Evolutionary conservation across 2,888 invertebrate species (phyloP).

Genomic region (Alloscopus bannaensis): DNA sequence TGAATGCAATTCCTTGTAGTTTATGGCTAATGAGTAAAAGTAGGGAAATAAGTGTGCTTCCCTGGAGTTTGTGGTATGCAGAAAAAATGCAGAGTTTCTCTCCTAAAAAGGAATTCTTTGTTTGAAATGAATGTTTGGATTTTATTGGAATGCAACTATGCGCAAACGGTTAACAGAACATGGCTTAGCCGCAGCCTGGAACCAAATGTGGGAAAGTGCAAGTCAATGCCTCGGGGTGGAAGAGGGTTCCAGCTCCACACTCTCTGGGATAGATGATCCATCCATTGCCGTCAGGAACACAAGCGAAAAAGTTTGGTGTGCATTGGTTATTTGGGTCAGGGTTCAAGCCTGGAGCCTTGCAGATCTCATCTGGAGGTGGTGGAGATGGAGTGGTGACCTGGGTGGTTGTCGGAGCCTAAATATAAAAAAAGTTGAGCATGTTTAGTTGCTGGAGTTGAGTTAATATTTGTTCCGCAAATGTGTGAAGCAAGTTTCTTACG

Average conservation of each 20-base stretch:
- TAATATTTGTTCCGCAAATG: too few species aligned
- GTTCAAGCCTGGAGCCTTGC: conserved; percentile 63
- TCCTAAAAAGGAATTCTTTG: too few species aligned
- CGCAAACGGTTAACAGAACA: background rate
- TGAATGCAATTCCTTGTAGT: too few species aligned
- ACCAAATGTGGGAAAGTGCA: conserved; percentile 59
- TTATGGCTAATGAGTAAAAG: too few species aligned
- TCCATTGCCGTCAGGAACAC: conserved; percentile 32
- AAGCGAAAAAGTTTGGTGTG: conserved; percentile 53
- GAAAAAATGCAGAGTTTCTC: too few species aligned
- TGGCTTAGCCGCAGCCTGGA: conserved; percentile 51
- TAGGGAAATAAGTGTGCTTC: too few species aligned
- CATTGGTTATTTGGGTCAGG: conserved; percentile 61
- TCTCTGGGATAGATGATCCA: conserved; percentile 39
- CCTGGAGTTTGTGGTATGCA: too few species aligned
- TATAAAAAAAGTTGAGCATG: too few species aligned
- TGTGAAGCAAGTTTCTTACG: too few species aligned
- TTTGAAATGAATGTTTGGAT: too few species aligned
- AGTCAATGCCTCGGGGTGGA: conserved; percentile 32
- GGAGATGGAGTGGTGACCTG: conserved; percentile 31
- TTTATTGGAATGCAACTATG: too few species aligned
- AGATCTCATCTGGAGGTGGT: conserved; percentile 47
- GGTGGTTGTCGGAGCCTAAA: conserved; percentile 13
- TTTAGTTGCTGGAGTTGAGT: too few species aligned
- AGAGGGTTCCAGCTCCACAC: conserved; percentile 65